phyloP scores from a whole-genome alignment of 2,888 invertebrate genomes.

The Platycnemis pennipes region DNA sequence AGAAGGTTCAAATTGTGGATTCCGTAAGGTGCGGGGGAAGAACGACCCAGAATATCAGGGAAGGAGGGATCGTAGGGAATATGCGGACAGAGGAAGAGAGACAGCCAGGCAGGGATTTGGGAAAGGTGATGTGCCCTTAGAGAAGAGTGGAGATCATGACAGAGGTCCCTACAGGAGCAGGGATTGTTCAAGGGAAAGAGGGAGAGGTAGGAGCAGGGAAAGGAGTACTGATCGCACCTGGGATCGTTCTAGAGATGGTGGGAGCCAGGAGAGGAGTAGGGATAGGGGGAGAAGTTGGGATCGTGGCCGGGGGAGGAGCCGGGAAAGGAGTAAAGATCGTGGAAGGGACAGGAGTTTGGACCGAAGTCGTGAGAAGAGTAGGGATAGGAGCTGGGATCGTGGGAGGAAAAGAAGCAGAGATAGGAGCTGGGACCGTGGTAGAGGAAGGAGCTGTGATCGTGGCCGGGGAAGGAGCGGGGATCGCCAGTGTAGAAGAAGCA shows the following conservation, averaged over 20 bases:
- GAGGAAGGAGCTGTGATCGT: neutral
- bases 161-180: neutral
- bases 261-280: neutral
- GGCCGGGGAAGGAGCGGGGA: neutral
- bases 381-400: neutral
- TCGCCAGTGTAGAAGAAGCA: neutral
- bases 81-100: neutral
- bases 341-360: neutral
- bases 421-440: neutral
- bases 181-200: neutral
- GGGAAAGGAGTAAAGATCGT: neutral
- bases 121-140: neutral
- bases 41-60: neutral
- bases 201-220: neutral
- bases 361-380: neutral
- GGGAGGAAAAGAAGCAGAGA: neutral
- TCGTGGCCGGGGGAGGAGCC: neutral
- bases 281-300: neutral
- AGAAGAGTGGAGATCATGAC: too few species aligned
- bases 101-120: neutral
- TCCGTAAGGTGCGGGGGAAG: neutral
- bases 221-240: neutral
- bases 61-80: neutral
- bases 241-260: neutral
- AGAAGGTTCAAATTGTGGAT: neutral